Conservation (phyloP, 2,113 vertebrate species). For the Girardinichthys multiradiatus region DNA sequence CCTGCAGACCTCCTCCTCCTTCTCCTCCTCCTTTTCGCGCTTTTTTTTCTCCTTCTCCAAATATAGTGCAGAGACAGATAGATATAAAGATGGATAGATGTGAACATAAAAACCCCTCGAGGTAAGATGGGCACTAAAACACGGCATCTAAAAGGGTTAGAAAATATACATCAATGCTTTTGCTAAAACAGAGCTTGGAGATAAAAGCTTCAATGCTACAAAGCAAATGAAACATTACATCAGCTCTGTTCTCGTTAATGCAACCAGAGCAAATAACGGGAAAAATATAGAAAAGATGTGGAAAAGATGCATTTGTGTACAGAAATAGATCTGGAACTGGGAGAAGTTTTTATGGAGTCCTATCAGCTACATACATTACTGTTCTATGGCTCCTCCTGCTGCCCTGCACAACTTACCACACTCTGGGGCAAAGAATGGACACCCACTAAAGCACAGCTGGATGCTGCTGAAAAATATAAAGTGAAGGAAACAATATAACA, state of each 20-base stretch:
- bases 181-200: slow-evolving; percentile 7
- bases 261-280: neutral
- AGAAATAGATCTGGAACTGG: neutral
- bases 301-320: neutral
- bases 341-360: slow-evolving; percentile 26
- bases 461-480: no score
- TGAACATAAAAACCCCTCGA: slow-evolving; percentile 2
- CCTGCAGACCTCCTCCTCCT: neutral
- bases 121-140: neutral
- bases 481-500: no score
- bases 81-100: slow-evolving; percentile 19
- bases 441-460: neutral
- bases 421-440: slow-evolving; percentile 48
- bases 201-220: neutral
- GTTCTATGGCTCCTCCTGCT: slow-evolving; percentile 80
- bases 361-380: slow-evolving; percentile 30
- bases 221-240: slow-evolving; percentile 8
- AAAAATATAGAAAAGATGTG: neutral
- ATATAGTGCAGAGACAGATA: neutral
- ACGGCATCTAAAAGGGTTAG: slow-evolving; percentile 1
- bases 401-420: slow-evolving; percentile 66
- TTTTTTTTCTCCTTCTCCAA: slow-evolving; percentile 14
- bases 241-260: neutral
- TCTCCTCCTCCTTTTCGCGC: slow-evolving; percentile 19
- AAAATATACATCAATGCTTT: neutral